These are phyloP conservation scores for Gonioctena quinquepunctata DNA, from an alignment of 1,140 invertebrate genomes.

Conservation along the genomic window DNA sequence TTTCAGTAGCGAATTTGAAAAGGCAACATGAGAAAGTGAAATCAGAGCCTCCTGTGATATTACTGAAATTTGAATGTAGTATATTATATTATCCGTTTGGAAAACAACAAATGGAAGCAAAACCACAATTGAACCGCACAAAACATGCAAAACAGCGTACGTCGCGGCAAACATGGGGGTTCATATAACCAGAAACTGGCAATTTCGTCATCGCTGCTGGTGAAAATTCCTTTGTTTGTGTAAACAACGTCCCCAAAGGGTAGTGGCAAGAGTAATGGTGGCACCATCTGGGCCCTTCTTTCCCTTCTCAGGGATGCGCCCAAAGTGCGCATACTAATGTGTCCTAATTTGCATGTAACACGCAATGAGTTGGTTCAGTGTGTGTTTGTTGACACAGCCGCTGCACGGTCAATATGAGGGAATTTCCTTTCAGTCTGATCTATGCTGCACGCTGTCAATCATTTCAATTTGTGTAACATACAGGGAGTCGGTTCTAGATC, in stretches of 20 bases:
- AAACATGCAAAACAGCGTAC: slow-evolving; percentile 2
- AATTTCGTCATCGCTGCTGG: slow-evolving; percentile 35
- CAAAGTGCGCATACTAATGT: slow-evolving; percentile 51
- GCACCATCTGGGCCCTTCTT: slow-evolving; percentile 28
- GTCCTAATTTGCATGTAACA: slow-evolving; percentile 51
- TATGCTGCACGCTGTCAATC: slow-evolving; percentile 38
- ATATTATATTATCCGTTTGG: too few relatives aligned
- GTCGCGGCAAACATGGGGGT: background rate
- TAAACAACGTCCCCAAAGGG: slow-evolving; percentile 45
- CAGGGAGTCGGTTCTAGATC: too few relatives aligned
- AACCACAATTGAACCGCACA: too few relatives aligned
- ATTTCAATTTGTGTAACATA: slow-evolving; percentile 19
- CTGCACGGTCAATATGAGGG: slow-evolving; percentile 26
- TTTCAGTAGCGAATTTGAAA: too few relatives aligned
- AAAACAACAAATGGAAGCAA: background rate
- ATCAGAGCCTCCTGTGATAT: too few relatives aligned
- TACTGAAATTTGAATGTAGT: too few relatives aligned
- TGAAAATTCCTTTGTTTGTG: slow-evolving; percentile 45
- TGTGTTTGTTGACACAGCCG: slow-evolving; percentile 48
- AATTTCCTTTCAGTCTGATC: too few relatives aligned
- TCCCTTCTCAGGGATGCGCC: slow-evolving; percentile 37
- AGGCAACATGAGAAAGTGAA: too few relatives aligned
- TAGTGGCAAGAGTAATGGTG: slow-evolving; percentile 39
- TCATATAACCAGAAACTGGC: slow-evolving; percentile 28
- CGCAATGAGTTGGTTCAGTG: slow-evolving; percentile 38